phyloP scores from a whole-genome alignment of 1,140 invertebrate genomes.

The Diuraphis noxia region DNA sequence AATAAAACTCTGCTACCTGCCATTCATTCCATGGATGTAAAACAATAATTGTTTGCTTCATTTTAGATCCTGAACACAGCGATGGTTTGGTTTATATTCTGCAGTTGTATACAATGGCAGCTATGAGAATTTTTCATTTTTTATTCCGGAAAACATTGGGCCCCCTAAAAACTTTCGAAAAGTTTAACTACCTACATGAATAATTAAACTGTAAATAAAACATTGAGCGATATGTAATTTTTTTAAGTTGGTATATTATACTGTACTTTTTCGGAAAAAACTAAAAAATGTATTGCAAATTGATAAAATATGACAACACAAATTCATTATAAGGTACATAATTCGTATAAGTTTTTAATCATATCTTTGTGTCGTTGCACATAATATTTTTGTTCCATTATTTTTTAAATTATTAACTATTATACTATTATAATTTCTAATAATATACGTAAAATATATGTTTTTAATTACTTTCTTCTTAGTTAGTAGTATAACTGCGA shows the following conservation, averaged over 20 bases:
- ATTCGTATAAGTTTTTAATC: neutral
- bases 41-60: neutral
- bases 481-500: too few species aligned
- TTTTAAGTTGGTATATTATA: neutral
- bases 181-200: neutral
- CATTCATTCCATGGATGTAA: neutral
- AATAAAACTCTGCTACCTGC: neutral
- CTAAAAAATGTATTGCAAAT: neutral
- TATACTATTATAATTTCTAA: too few species aligned
- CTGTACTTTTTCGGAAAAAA: neutral
- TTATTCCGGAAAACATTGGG: neutral
- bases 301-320: neutral
- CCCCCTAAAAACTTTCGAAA: neutral
- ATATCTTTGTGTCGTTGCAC: neutral
- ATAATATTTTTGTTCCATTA: neutral
- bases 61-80: neutral
- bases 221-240: neutral
- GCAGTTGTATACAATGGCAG: neutral
- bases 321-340: neutral
- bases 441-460: neutral
- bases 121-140: neutral
- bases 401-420: too few species aligned
- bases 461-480: neutral
- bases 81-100: neutral
- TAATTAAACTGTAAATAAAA: neutral